Conservation (phyloP, 2,888 invertebrate genomes). For the Entomobrya proxima region DNA sequence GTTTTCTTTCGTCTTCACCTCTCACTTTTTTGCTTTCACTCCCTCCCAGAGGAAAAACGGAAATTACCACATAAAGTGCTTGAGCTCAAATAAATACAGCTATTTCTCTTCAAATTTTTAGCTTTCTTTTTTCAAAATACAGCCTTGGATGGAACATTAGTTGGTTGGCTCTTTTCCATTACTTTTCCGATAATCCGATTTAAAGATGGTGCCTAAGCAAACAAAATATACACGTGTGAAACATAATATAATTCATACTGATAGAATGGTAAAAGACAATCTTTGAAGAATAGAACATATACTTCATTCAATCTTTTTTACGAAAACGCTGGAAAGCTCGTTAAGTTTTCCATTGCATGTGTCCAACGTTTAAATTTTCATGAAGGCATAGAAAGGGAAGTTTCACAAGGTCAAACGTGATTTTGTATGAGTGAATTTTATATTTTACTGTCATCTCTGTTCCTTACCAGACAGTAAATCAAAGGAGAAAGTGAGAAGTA, state of each 20-base stretch:
- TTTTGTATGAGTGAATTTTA: neutral
- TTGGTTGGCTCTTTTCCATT: too few relatives aligned
- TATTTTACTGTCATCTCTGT: too few relatives aligned
- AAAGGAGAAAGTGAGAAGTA: too few relatives aligned
- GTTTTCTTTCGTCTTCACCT: neutral
- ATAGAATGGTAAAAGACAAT: too few relatives aligned
- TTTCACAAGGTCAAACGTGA: constrained; percentile 27
- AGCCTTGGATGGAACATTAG: too few relatives aligned
- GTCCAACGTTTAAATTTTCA: constrained; percentile 59
- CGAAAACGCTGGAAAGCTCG: neutral
- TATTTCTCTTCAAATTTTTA: too few relatives aligned
- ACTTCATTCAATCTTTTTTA: neutral
- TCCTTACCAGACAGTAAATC: too few relatives aligned
- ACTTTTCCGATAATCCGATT: too few relatives aligned
- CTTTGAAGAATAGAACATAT: neutral
- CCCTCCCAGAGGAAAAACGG: constrained; percentile 46
- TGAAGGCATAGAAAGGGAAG: constrained; percentile 33
- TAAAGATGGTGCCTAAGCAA: too few relatives aligned
- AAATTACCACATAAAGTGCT: constrained; percentile 55
- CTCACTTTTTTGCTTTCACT: constrained; percentile 23
- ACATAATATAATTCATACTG: too few relatives aligned
- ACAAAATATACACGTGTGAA: too few relatives aligned
- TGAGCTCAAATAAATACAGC: constrained; percentile 18
- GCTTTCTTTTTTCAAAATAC: too few relatives aligned
- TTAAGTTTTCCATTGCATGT: neutral